phyloP scores from a whole-genome alignment of 2,888 invertebrate species.

The Oscheius sp. region DNA sequence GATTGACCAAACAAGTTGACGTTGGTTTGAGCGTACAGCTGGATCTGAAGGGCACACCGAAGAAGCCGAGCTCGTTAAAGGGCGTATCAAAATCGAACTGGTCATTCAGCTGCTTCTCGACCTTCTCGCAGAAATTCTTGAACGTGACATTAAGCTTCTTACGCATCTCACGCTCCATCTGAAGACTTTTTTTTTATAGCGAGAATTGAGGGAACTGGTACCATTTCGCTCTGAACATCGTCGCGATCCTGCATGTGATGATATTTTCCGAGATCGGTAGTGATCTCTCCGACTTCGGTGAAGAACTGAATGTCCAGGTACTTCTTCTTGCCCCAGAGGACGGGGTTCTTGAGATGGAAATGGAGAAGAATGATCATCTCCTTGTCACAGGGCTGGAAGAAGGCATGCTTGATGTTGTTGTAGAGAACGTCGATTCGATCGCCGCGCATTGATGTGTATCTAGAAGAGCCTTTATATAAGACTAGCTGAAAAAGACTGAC shows the following conservation, averaged over 20 bases:
- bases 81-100: constrained; percentile 98
- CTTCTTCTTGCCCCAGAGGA: constrained; percentile 99
- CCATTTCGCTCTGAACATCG: constrained; percentile 96
- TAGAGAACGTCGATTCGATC: constrained; percentile 99
- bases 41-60: constrained; percentile 90
- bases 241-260: constrained; percentile 99
- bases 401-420: constrained; percentile 98
- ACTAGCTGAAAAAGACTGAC: constrained; percentile 9
- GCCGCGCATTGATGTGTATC: constrained; percentile 97
- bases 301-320: constrained; percentile 88
- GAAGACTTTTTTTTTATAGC: constrained; percentile 26
- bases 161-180: constrained; percentile 91
- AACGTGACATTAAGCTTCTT: constrained; percentile 97
- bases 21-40: constrained; percentile 85
- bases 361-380: constrained; percentile 99
- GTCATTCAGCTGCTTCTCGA: constrained; percentile 91
- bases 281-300: constrained; percentile 99
- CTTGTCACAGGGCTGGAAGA: constrained; percentile 91
- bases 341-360: constrained; percentile 98
- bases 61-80: constrained; percentile 96
- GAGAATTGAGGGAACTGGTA: constrained; percentile 44
- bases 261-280: constrained; percentile 98
- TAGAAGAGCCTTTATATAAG: constrained; percentile 38
- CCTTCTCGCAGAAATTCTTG: constrained; percentile 95
- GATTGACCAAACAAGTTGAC: constrained; percentile 94